Percentiles rank a stretch among this genome's conserved stretches.
Conservation (phyloP, 2,797 vertebrate species). For the Pagetopsis macropterus region DNA sequence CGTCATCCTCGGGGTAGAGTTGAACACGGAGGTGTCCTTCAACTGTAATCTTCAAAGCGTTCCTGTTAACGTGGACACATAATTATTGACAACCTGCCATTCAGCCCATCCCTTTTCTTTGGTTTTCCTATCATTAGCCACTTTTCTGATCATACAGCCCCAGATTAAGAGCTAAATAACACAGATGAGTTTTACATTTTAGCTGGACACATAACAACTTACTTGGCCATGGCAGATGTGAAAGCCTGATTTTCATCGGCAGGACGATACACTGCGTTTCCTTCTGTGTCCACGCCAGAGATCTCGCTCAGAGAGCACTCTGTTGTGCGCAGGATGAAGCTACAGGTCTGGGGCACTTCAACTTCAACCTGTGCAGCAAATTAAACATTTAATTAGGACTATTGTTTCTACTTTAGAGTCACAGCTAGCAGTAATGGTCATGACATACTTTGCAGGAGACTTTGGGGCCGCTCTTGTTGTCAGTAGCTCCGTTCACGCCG, state of each 20-base stretch:
- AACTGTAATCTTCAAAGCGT: slow-evolving; percentile 76
- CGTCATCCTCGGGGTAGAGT: slow-evolving; percentile 87
- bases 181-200: background rate
- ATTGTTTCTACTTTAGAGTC: background rate
- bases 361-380: slow-evolving; percentile 87
- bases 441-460: slow-evolving; percentile 88
- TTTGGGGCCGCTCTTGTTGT: slow-evolving; percentile 86
- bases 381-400: slow-evolving; percentile 18
- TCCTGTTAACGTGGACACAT: slow-evolving; percentile 64
- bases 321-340: slow-evolving; percentile 86
- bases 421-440: background rate
- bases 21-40: slow-evolving; percentile 78
- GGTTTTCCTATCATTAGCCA: background rate
- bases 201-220: slow-evolving; percentile 44
- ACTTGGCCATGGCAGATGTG: slow-evolving; percentile 89
- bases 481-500: slow-evolving; percentile 82
- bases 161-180: background rate
- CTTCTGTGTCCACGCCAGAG: slow-evolving; percentile 70
- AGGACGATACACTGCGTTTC: slow-evolving; percentile 79
- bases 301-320: slow-evolving; percentile 90
- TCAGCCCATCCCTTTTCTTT: slow-evolving; percentile 1
- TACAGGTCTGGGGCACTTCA: slow-evolving; percentile 92
- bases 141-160: background rate
- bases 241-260: slow-evolving; percentile 86
- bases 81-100: slow-evolving; percentile 23